Evolutionary conservation across 2,113 vertebrate species (phyloP), one percentile per base, ranked within the genome.

Genomic region (Ursus arctos): DNA sequence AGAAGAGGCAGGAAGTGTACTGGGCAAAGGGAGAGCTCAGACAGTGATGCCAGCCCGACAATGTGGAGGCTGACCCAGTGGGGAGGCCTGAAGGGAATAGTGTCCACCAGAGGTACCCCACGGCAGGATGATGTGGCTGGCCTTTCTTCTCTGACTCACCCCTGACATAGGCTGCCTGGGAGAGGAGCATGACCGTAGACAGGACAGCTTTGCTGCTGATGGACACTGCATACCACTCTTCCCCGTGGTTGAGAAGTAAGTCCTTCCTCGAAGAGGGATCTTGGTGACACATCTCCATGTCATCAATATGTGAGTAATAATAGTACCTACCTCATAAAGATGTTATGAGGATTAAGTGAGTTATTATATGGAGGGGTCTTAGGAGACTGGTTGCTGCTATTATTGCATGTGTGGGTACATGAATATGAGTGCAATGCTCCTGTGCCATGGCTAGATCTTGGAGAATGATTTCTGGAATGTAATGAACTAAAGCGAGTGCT

Each of bases 391-490:
- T 87, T 91, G 19, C 47, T 76, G 57, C 76, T 88, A 1, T n/a
- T 33, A 31, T 33, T 72, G 8, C 28, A 4, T 51, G 31, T 92
- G 76, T 43, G 26, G 8, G 55, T 47, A 14, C 24, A 13, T 55
- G 28, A 83, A 94, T 96, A 28, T 93, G 98, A 95, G 51, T 40
- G 22, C 33, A 33, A 49, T 71, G 24, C 11, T 90, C 59, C 59
- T 72, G 40, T 79, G 96, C n/a, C 86, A 16, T 89, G 87, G 93
- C 18, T 82, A 92, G 69, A n/a, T 91, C 65, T 83, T 49, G 63
- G 92, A 98, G 94, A 98, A 94, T 96, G 77, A 69, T 88, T 97
- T 98, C 87, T 95, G 94, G 89, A 97, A 97, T 92, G 79, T 24
- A 77, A 16, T 49, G 13, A n/a, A 36, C 22, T 69, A 43, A 47